Evolutionary conservation across 2,888 invertebrate genomes (phyloP).

Genomic region (Chrysodeixis includens): DNA sequence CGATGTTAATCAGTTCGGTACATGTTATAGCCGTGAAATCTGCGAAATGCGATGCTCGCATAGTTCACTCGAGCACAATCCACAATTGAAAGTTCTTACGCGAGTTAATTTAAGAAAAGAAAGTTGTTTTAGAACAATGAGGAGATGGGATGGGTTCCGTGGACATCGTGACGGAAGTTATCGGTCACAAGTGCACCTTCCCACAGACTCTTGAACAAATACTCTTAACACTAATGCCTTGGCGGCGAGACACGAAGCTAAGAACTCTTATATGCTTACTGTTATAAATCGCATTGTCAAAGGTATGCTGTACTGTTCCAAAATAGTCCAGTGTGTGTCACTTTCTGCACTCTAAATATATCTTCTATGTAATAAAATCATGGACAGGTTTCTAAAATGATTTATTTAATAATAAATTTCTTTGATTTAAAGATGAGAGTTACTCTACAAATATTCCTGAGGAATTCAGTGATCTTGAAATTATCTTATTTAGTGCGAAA

Average conservation of each 20-base stretch:
- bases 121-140: slow-evolving; percentile 74
- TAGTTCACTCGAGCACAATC: slow-evolving; percentile 59
- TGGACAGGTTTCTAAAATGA: neutral
- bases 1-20: slow-evolving; percentile 24
- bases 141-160: slow-evolving; percentile 44
- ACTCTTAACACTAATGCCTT: slow-evolving; percentile 9
- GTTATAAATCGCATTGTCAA: slow-evolving; percentile 14
- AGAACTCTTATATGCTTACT: slow-evolving; percentile 32
- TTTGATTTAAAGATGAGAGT: too few relatives aligned
- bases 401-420: neutral
- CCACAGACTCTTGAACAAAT: slow-evolving; percentile 22
- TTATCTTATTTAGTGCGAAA: too few relatives aligned
- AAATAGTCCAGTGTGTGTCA: neutral
- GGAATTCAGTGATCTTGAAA: too few relatives aligned
- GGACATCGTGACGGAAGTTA: slow-evolving; percentile 57
- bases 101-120: slow-evolving; percentile 75
- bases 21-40: slow-evolving; percentile 43
- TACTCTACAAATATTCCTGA: too few relatives aligned
- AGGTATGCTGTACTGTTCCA: neutral
- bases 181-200: slow-evolving; percentile 51
- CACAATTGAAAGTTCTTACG: slow-evolving; percentile 50
- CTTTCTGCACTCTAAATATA: neutral
- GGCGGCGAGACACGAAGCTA: slow-evolving; percentile 15
- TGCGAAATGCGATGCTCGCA: slow-evolving; percentile 54
- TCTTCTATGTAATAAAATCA: too few relatives aligned